Conservation (phyloP, 2,888 invertebrate species). For the Chironomus riparius region DNA sequence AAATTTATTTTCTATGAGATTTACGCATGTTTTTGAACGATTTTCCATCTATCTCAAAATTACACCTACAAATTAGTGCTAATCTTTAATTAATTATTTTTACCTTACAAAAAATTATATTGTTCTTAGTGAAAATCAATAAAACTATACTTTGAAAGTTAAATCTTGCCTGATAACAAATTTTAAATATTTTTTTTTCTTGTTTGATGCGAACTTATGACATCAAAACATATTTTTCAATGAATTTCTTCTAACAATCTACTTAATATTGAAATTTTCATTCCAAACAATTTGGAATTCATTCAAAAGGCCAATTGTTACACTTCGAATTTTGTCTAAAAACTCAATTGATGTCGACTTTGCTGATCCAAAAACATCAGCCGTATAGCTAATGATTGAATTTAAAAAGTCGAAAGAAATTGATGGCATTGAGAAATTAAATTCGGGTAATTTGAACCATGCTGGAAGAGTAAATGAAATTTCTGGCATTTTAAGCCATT, state of each 20-base stretch:
- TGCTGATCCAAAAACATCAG: background rate
- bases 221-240: background rate
- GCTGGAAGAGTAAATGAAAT: background rate
- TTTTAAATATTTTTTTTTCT: too few species aligned
- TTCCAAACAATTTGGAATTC: conserved; percentile 44
- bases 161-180: too few species aligned
- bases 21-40: too few species aligned
- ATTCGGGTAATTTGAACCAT: background rate
- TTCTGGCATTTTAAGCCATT: background rate
- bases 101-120: too few species aligned
- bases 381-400: background rate
- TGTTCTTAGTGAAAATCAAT: too few species aligned
- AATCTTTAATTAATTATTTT: too few species aligned
- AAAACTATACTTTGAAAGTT: too few species aligned
- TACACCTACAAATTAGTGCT: too few species aligned
- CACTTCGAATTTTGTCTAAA: conserved; percentile 57
- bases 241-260: background rate
- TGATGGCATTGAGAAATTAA: background rate
- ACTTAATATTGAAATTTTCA: conserved; percentile 37
- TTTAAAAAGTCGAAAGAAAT: background rate
- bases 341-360: conserved; percentile 55
- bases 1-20: too few species aligned
- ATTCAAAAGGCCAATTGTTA: conserved; percentile 38
- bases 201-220: too few species aligned
- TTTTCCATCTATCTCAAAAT: too few species aligned